These are phyloP conservation scores for Brenthis ino DNA, from an alignment of 2,888 invertebrate genomes.

Conservation along the genomic window DNA sequence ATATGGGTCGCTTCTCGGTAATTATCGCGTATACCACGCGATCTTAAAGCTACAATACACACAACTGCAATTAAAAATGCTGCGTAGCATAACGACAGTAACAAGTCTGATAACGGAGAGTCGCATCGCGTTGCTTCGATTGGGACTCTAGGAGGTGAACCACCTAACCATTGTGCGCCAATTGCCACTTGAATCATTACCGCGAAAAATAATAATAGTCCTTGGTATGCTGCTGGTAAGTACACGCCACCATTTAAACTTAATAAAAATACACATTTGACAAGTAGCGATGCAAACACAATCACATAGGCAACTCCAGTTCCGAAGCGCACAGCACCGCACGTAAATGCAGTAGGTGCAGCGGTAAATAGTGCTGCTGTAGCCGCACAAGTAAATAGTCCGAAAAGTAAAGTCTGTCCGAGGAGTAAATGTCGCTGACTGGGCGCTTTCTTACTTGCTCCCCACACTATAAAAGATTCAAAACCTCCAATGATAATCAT, in stretches of 20 bases:
- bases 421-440: slow-evolving; percentile 92
- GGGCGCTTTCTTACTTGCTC: slow-evolving; percentile 89
- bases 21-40: slow-evolving; percentile 94
- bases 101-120: slow-evolving; percentile 86
- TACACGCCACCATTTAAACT: slow-evolving; percentile 96
- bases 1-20: slow-evolving; percentile 96
- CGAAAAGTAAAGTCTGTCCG: slow-evolving; percentile 92
- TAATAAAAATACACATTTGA: slow-evolving; percentile 96
- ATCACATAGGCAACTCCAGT: slow-evolving; percentile 92
- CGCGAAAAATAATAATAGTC: slow-evolving; percentile 93
- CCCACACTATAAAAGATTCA: slow-evolving; percentile 93
- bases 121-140: slow-evolving; percentile 79
- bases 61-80: slow-evolving; percentile 93
- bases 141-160: slow-evolving; percentile 85
- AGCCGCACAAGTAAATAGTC: slow-evolving; percentile 91
- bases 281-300: slow-evolving; percentile 94
- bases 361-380: slow-evolving; percentile 90
- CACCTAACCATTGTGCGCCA: slow-evolving; percentile 92
- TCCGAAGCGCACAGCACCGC: slow-evolving; percentile 91
- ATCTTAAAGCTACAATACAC: slow-evolving; percentile 91
- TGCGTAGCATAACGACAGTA: slow-evolving; percentile 91
- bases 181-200: slow-evolving; percentile 94
- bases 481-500: slow-evolving; percentile 93
- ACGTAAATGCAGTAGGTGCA: slow-evolving; percentile 89
- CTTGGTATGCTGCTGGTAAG: slow-evolving; percentile 95